A percentile compares a stretch with the other conserved stretches of the same genome.
These are phyloP conservation scores for Arctia plantaginis DNA, from an alignment of 2,888 invertebrate genomes.

Conservation along the genomic window DNA sequence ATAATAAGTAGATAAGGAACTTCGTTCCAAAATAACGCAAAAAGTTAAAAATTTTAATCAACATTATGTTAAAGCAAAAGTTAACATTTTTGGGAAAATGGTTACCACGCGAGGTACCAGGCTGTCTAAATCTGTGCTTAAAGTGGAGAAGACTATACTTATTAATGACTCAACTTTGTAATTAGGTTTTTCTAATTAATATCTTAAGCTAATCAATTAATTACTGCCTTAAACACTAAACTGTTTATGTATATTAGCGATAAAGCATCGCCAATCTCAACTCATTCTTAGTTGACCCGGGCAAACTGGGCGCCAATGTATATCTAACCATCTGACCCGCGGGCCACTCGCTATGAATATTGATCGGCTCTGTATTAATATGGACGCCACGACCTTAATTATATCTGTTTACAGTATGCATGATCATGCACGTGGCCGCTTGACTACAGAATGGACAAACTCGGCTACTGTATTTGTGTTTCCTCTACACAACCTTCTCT, in stretches of 20 bases:
- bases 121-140: background rate
- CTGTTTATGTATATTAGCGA: constrained; percentile 27
- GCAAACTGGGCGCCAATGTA: constrained; percentile 52
- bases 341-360: constrained; percentile 65
- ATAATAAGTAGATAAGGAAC: no score
- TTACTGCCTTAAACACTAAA: constrained; percentile 46
- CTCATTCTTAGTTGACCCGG: constrained; percentile 52
- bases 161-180: background rate
- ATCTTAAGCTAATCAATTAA: constrained; percentile 39
- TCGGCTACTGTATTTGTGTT: constrained; percentile 45
- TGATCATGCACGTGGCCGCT: constrained; percentile 61
- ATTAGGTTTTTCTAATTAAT: constrained; percentile 25
- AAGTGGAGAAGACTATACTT: background rate
- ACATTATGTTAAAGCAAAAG: background rate
- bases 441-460: constrained; percentile 39
- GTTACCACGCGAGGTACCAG: background rate
- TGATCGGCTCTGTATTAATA: constrained; percentile 70
- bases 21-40: no score
- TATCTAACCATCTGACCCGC: constrained; percentile 69
- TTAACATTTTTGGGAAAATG: background rate
- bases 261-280: constrained; percentile 49
- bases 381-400: constrained; percentile 74
- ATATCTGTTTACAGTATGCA: constrained; percentile 73
- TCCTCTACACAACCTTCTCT: constrained; percentile 41
- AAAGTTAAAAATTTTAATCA: background rate